Conservation (phyloP, 2,797 vertebrate species). For the Calcarius lapponicus region DNA sequence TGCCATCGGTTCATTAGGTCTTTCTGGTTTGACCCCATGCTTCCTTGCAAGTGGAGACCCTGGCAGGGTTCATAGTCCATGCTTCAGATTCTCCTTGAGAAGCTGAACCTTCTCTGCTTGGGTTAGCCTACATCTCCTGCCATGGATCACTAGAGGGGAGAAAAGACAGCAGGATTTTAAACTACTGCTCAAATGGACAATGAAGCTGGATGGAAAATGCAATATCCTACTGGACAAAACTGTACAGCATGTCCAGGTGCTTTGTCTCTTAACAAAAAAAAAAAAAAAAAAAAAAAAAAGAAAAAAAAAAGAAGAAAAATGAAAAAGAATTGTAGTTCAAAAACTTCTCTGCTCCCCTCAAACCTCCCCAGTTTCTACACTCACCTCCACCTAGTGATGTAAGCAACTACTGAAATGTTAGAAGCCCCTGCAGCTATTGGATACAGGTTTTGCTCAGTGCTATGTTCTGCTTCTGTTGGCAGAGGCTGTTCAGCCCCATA, state of each 20-base stretch:
- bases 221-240: not conserved
- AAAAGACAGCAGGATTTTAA: not conserved
- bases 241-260: not conserved
- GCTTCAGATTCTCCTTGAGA: not conserved
- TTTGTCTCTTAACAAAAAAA: not conserved
- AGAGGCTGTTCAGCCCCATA: not conserved
- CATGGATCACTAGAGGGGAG: not conserved
- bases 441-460: not conserved
- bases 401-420: not conserved
- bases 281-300: not conserved
- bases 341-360: not conserved
- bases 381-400: not conserved
- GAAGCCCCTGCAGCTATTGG: not conserved
- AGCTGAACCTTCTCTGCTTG: not conserved
- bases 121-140: not conserved
- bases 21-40: not conserved
- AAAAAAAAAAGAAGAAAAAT: not conserved
- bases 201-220: not conserved
- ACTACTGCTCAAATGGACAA: not conserved
- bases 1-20: accelerated
- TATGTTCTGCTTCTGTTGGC: not conserved
- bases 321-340: not conserved
- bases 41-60: not conserved
- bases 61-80: not conserved
- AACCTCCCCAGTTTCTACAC: not conserved